phyloP scores from a whole-genome alignment of 2,888 invertebrate genomes.

The Hypena proboscidalis region DNA sequence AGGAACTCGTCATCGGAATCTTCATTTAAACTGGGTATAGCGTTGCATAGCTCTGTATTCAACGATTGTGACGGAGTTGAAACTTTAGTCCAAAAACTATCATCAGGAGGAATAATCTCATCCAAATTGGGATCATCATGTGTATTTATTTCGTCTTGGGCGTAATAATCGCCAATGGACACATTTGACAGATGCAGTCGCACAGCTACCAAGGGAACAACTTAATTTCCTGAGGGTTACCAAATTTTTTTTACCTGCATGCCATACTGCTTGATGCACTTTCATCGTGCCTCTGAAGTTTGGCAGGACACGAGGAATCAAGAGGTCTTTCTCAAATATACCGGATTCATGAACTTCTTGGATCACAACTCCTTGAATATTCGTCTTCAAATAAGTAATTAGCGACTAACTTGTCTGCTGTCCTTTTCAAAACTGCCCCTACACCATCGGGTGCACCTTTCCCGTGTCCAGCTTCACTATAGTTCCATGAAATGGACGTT shows the following conservation, averaged over 20 bases:
- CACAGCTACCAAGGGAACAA: no score
- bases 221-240: neutral
- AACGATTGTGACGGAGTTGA: no score
- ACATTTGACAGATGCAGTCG: no score
- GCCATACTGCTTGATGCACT: conserved; percentile 23
- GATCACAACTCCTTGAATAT: conserved; percentile 10
- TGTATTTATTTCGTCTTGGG: no score
- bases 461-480: conserved; percentile 25
- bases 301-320: conserved; percentile 15
- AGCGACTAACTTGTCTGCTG: conserved; percentile 11
- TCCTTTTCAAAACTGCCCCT: conserved; percentile 25
- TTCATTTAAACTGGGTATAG: no score
- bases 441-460: conserved; percentile 32
- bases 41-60: no score
- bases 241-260: neutral
- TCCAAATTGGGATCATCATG: no score
- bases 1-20: no score
- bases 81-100: no score
- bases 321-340: conserved; percentile 15
- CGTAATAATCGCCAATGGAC: no score
- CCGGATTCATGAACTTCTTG: conserved; percentile 14
- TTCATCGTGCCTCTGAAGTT: conserved; percentile 23
- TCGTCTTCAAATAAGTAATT: conserved; percentile 5
- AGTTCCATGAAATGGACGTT: no score
- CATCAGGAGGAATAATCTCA: no score